Conservation (phyloP, 2,113 vertebrate species). For the Cottus gobio region DNA sequence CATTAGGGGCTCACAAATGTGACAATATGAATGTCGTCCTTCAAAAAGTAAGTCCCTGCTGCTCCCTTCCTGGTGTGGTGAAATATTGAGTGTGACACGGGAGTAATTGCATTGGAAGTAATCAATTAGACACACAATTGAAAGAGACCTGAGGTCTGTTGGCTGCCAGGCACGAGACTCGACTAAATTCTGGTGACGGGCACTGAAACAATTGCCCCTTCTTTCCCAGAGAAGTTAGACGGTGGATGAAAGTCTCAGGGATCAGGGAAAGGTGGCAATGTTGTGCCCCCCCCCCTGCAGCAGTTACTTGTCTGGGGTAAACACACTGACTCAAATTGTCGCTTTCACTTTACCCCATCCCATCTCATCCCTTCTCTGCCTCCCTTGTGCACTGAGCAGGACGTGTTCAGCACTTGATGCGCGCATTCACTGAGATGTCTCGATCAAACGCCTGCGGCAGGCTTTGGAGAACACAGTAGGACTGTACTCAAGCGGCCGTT, state of each 20-base stretch:
- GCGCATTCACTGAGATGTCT: slow-evolving; percentile 46
- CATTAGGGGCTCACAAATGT: slow-evolving; percentile 75
- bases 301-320: slow-evolving; percentile 36
- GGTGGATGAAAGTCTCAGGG: slow-evolving; percentile 36
- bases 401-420: slow-evolving; percentile 37
- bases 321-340: slow-evolving; percentile 36
- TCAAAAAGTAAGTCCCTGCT: slow-evolving; percentile 74
- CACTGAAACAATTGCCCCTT: slow-evolving; percentile 67
- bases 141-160: slow-evolving; percentile 81
- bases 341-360: slow-evolving; percentile 52
- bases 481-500: slow-evolving; percentile 21
- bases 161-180: slow-evolving; percentile 74
- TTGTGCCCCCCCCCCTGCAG: slow-evolving; percentile 35
- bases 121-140: slow-evolving; percentile 86
- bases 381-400: slow-evolving; percentile 37
- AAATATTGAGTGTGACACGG: slow-evolving; percentile 86
- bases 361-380: slow-evolving; percentile 19
- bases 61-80: slow-evolving; percentile 73
- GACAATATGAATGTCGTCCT: slow-evolving; percentile 79
- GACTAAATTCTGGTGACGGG: slow-evolving; percentile 74
- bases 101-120: slow-evolving; percentile 86
- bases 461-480: slow-evolving; percentile 42
- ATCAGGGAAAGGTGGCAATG: slow-evolving; percentile 51
- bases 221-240: slow-evolving; percentile 46
- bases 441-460: slow-evolving; percentile 36